Evolutionary conservation across 2,113 vertebrate genomes (phyloP).

Genomic region (Paradisaea rubra): DNA sequence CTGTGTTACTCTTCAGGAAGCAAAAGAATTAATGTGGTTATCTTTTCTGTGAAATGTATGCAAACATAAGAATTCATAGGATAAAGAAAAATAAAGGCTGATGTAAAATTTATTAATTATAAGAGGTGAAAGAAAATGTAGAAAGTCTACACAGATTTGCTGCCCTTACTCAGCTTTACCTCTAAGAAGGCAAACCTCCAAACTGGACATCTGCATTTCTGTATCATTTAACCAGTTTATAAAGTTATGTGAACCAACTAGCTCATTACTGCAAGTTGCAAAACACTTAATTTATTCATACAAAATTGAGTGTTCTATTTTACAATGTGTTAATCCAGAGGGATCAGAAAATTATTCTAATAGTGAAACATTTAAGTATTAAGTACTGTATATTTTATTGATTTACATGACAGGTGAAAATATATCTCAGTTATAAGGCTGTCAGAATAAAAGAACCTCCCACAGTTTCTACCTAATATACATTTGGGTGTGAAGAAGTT

Average conservation of each 20-base stretch:
- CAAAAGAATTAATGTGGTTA: not conserved
- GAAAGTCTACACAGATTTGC: not conserved
- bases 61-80: not conserved
- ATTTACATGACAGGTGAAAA: constrained; percentile 65
- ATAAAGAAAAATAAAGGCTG: not conserved
- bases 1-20: not conserved
- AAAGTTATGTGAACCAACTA: constrained; percentile 6
- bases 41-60: not conserved
- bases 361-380: constrained; percentile 64
- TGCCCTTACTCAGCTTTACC: not conserved
- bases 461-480: constrained; percentile 36
- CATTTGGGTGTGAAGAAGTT: not conserved
- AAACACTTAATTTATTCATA: constrained; percentile 56
- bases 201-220: not conserved
- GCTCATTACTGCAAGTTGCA: constrained; percentile 49
- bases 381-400: constrained; percentile 64
- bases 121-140: not conserved
- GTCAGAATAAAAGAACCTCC: constrained; percentile 50
- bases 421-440: constrained; percentile 51
- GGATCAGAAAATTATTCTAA: constrained; percentile 50
- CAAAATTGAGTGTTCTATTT: constrained; percentile 52
- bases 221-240: not conserved
- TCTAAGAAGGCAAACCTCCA: not conserved
- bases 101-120: not conserved
- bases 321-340: constrained; percentile 49